Percentiles rank a stretch among this genome's conserved stretches.
These are phyloP conservation scores for Chaetorhynchus papuensis DNA, from an alignment of 2,113 vertebrate species.

Conservation along the genomic window DNA sequence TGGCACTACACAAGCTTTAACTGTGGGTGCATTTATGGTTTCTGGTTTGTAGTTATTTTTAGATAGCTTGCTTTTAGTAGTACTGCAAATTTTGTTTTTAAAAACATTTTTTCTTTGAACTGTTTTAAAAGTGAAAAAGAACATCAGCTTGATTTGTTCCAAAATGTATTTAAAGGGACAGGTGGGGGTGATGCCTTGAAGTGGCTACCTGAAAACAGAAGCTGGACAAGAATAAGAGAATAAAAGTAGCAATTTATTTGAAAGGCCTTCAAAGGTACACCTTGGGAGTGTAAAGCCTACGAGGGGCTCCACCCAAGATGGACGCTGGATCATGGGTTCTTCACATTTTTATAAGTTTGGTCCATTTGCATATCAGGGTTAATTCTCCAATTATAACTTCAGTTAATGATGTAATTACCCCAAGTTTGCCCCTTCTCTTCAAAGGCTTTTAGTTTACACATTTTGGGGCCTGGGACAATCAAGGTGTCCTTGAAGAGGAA, in stretches of 20 bases:
- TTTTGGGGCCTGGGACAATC: not conserved
- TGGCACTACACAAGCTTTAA: not conserved
- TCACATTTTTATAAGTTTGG: not conserved
- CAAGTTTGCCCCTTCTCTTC: not conserved
- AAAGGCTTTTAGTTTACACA: not conserved
- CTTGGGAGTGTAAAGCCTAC: not conserved
- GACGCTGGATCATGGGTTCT: not conserved
- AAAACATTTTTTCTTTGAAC: not conserved
- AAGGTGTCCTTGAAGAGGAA: not conserved
- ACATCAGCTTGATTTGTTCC: not conserved
- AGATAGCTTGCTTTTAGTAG: not conserved
- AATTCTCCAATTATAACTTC: not conserved
- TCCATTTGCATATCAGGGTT: not conserved
- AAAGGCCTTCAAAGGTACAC: not conserved
- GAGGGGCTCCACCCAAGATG: not conserved
- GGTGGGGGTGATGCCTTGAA: not conserved
- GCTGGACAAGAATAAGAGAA: not conserved
- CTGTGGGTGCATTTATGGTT: not conserved
- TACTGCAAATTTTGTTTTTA: not conserved
- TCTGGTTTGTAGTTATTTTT: slow-evolving; percentile 36
- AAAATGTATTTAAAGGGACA: not conserved
- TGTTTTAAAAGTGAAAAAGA: not conserved
- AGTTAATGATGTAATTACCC: not conserved
- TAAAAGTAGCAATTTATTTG: not conserved
- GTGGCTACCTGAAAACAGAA: not conserved